These are phyloP conservation scores for Melanargia galathea DNA, from an alignment of 2,888 invertebrate genomes.

Conservation along the genomic window DNA sequence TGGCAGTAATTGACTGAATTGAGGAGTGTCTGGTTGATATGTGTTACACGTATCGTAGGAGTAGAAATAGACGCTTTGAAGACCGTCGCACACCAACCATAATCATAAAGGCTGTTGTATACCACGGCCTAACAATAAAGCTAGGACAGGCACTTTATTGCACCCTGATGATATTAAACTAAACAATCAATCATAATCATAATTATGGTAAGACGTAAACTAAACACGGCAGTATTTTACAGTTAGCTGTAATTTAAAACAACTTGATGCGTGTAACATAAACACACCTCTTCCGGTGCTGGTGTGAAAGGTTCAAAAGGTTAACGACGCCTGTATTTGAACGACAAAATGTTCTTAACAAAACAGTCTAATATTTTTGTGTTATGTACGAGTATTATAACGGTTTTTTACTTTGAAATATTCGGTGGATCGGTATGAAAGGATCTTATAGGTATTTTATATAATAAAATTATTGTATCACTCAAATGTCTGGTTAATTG, in stretches of 20 bases:
- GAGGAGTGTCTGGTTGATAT: neutral
- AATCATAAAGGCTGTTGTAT: too few relatives aligned
- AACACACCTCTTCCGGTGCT: neutral
- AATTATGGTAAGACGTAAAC: too few relatives aligned
- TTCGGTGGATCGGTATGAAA: neutral
- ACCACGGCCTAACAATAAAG: too few relatives aligned
- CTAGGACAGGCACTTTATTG: too few relatives aligned
- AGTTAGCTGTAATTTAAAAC: neutral
- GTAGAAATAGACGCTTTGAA: neutral
- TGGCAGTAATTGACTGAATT: slow-evolving; percentile 6
- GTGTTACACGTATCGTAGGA: neutral
- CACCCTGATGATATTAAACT: too few relatives aligned
- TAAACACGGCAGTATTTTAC: neutral
- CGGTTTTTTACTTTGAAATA: neutral
- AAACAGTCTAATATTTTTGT: neutral
- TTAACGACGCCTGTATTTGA: neutral
- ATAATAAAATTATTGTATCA: neutral
- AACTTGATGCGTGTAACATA: neutral
- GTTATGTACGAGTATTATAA: neutral
- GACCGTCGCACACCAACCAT: too few relatives aligned
- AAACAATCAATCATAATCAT: too few relatives aligned
- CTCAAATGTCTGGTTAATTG: neutral
- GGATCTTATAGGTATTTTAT: too few relatives aligned
- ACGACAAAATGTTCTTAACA: neutral
- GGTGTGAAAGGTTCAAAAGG: neutral